A percentile compares a stretch with the other conserved stretches of the same genome.
Conservation (phyloP, 2,797 vertebrate genomes). For the Lepilemur ruficaudatus region DNA sequence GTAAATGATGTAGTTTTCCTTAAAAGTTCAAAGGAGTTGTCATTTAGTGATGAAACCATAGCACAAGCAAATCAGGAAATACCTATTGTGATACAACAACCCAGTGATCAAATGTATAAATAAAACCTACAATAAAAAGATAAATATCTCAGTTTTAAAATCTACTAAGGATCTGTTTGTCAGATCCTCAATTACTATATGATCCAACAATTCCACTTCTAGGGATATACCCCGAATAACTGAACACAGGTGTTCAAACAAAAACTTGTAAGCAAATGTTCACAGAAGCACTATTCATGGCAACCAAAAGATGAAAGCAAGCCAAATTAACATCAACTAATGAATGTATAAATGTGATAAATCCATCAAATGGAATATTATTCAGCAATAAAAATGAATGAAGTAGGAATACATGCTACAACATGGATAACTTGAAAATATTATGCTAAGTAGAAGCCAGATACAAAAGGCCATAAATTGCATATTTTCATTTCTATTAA, state of each 20-base stretch:
- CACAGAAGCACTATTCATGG: background rate
- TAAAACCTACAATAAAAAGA: background rate
- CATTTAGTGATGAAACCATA: background rate
- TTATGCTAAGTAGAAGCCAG: background rate
- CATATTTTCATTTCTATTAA: background rate
- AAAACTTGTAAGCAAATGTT: background rate
- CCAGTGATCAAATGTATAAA: background rate
- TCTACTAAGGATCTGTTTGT: background rate
- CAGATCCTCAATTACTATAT: background rate
- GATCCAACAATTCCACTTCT: background rate
- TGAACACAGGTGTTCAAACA: background rate
- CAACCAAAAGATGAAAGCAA: background rate
- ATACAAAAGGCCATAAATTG: background rate
- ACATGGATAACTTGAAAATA: background rate
- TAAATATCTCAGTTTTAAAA: background rate
- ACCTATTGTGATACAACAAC: background rate
- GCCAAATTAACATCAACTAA: background rate
- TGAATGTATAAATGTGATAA: background rate
- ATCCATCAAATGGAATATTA: background rate
- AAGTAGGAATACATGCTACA: background rate
- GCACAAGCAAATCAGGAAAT: background rate
- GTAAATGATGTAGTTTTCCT: background rate
- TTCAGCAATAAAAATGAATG: background rate
- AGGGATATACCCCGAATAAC: background rate
- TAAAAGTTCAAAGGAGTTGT: background rate